These are phyloP conservation scores for Cydia splendana DNA, from an alignment of 1,140 invertebrate genomes.

Conservation along the genomic window DNA sequence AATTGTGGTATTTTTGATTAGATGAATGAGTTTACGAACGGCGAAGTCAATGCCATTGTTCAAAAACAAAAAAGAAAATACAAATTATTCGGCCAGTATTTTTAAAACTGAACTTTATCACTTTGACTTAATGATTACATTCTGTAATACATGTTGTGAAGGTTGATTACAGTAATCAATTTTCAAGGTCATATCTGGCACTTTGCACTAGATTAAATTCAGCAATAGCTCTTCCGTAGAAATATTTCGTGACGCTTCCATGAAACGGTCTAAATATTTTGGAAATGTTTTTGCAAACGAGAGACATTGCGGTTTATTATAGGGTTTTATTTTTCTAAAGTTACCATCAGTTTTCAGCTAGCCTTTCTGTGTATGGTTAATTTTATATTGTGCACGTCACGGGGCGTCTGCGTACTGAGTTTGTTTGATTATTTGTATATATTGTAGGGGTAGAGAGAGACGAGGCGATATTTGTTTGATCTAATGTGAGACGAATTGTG, in stretches of 20 bases:
- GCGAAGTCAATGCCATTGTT: neutral
- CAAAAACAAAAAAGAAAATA: neutral
- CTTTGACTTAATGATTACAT: slow-evolving; percentile 7
- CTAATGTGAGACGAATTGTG: neutral
- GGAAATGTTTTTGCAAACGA: slow-evolving; percentile 44
- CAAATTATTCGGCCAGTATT: slow-evolving; percentile 19
- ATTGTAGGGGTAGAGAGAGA: slow-evolving; percentile 38
- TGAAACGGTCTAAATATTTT: slow-evolving; percentile 47
- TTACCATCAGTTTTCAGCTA: slow-evolving; percentile 79
- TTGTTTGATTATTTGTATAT: slow-evolving; percentile 48
- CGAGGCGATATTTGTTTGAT: neutral
- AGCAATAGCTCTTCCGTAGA: slow-evolving; percentile 45
- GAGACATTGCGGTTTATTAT: slow-evolving; percentile 71
- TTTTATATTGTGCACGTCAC: slow-evolving; percentile 59
- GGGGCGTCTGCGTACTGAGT: slow-evolving; percentile 61
- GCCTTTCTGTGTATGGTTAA: slow-evolving; percentile 68
- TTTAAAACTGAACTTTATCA: neutral
- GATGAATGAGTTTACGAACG: neutral
- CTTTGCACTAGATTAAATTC: neutral
- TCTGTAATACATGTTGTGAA: slow-evolving; percentile 15
- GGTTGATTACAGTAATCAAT: slow-evolving; percentile 5
- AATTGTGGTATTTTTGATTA: slow-evolving; percentile 7
- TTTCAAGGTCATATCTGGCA: neutral
- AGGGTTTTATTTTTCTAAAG: slow-evolving; percentile 73
- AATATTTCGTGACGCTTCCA: slow-evolving; percentile 50